These are phyloP conservation scores for Papilio polyxenes DNA, from an alignment of 1,140 invertebrate genomes.

Conservation along the genomic window DNA sequence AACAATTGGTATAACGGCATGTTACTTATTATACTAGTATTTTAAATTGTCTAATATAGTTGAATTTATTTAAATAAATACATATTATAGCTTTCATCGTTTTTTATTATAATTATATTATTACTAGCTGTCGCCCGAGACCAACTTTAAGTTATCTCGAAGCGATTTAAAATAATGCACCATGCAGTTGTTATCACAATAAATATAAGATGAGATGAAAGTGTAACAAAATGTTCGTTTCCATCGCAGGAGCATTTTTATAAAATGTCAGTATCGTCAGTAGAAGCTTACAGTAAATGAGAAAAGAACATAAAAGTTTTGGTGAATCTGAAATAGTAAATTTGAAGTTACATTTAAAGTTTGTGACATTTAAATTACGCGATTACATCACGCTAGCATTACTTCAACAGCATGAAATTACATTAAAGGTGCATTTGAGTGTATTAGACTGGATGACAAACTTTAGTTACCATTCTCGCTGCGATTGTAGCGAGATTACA, in stretches of 20 bases:
- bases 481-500: conserved; percentile 22
- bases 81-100: too few species aligned
- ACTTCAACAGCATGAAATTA: background rate
- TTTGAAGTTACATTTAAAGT: background rate
- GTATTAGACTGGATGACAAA: conserved; percentile 29
- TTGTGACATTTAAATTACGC: conserved; percentile 12
- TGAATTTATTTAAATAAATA: too few species aligned
- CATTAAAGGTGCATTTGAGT: conserved; percentile 6
- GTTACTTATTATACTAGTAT: background rate
- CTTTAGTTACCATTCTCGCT: conserved; percentile 25
- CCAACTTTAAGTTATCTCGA: background rate
- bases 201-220: conserved; percentile 9
- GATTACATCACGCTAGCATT: background rate
- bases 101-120: too few species aligned
- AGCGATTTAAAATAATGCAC: background rate
- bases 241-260: background rate
- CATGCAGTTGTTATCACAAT: background rate
- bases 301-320: background rate
- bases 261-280: background rate
- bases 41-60: background rate
- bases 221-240: background rate
- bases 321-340: background rate
- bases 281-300: background rate
- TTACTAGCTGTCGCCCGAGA: background rate
- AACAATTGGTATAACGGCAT: background rate